phyloP scores from a whole-genome alignment of 2,888 invertebrate species.

The Seladonia tumulorum region DNA sequence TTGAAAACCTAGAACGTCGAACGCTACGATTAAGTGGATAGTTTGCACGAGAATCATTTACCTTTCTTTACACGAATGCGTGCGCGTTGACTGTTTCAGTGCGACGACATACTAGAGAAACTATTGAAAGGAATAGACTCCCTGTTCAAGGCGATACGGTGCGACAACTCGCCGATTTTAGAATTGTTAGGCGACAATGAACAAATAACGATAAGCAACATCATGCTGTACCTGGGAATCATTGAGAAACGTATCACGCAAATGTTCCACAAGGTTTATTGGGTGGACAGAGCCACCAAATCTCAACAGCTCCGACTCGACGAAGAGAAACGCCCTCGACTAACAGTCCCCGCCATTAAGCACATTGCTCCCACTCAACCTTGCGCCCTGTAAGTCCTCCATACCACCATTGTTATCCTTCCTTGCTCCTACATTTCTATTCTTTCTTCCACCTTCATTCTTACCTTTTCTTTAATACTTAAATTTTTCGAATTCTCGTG shows the following conservation, averaged over 20 bases:
- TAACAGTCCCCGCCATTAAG: constrained; percentile 79
- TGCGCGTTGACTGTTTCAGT: constrained; percentile 67
- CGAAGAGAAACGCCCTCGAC: constrained; percentile 79
- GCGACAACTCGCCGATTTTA: constrained; percentile 90
- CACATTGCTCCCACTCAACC: constrained; percentile 84
- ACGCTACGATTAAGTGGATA: background rate
- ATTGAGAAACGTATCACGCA: constrained; percentile 91
- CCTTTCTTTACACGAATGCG: background rate
- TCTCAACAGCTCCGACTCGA: constrained; percentile 78
- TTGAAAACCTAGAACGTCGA: constrained; percentile 10
- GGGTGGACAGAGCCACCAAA: constrained; percentile 79
- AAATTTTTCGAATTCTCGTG: background rate
- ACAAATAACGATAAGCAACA: constrained; percentile 91
- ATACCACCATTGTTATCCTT: constrained; percentile 7
- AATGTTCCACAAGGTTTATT: constrained; percentile 86
- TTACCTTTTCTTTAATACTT: background rate
- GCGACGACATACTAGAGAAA: constrained; percentile 81
- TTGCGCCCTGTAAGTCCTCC: constrained; percentile 84
- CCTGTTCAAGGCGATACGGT: constrained; percentile 88
- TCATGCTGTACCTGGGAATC: constrained; percentile 92
- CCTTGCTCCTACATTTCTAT: background rate
- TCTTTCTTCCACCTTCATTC: background rate
- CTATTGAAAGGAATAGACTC: constrained; percentile 85
- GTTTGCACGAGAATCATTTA: background rate
- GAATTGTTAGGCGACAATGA: constrained; percentile 90